These are phyloP conservation scores for Deladenus siricidicola DNA, from an alignment of 2,888 invertebrate species.

Conservation along the genomic window DNA sequence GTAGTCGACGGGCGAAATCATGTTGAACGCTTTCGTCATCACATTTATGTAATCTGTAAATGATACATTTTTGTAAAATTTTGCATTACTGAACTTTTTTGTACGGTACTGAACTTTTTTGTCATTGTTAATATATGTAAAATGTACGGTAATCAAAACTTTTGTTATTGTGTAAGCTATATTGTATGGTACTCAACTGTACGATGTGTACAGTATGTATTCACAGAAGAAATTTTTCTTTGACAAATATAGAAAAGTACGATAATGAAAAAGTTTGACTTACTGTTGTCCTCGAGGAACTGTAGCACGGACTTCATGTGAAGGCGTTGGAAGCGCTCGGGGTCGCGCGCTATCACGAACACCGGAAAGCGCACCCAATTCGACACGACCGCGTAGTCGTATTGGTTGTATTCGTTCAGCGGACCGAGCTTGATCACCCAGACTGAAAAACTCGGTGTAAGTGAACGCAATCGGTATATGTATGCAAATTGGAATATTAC, in stretches of 20 bases:
- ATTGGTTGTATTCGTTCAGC: constrained; percentile 54
- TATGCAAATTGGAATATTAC: too few relatives aligned
- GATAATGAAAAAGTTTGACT: constrained; percentile 16
- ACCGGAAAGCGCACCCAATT: constrained; percentile 52
- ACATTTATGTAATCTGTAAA: constrained; percentile 54
- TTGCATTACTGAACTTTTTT: too few relatives aligned
- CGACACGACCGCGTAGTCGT: constrained; percentile 53
- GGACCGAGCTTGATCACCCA: constrained; percentile 55
- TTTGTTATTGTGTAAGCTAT: too few relatives aligned
- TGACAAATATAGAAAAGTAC: too few relatives aligned
- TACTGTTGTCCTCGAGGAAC: constrained; percentile 53
- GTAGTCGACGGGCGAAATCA: constrained; percentile 54
- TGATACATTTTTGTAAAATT: too few relatives aligned
- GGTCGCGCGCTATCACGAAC: constrained; percentile 53
- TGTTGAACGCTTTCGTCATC: constrained; percentile 54
- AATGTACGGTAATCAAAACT: too few relatives aligned
- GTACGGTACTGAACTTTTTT: too few relatives aligned
- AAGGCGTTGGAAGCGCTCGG: constrained; percentile 45
- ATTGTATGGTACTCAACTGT: too few relatives aligned
- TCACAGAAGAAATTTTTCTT: too few relatives aligned
- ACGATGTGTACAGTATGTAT: too few relatives aligned
- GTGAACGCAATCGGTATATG: background rate
- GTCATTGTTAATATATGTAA: too few relatives aligned
- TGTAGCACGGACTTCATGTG: constrained; percentile 54
- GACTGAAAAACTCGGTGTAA: constrained; percentile 37